Percentiles rank a stretch among this genome's conserved stretches.
Conservation (phyloP, 2,113 vertebrate genomes). For the Phalacrocorax carbo region DNA sequence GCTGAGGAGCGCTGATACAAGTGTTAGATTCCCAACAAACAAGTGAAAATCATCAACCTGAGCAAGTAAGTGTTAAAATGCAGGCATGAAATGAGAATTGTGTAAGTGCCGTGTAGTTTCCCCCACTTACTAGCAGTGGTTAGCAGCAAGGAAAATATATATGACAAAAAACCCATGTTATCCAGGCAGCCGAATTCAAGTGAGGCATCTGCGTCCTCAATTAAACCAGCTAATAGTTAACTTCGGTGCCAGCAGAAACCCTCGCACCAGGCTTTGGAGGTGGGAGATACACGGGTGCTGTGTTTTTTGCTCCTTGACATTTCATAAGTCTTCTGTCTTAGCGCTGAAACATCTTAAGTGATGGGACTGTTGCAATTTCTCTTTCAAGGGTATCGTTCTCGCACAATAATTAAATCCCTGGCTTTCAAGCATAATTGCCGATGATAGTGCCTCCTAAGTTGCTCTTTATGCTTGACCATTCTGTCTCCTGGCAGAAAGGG, state of each 20-base stretch:
- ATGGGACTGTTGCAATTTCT: background rate
- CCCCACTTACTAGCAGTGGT: background rate
- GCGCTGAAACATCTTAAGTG: background rate
- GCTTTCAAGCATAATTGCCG: background rate
- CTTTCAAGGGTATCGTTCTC: slow-evolving; percentile 26
- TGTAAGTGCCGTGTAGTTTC: background rate
- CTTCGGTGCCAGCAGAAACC: background rate
- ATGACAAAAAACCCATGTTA: background rate
- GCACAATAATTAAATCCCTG: slow-evolving; percentile 33
- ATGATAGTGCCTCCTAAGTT: background rate
- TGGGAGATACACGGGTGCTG: background rate
- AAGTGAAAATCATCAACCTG: background rate
- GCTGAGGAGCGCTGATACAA: accelerated
- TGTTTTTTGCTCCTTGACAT: background rate
- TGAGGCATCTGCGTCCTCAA: background rate
- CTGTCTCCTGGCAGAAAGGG: background rate
- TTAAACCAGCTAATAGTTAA: background rate
- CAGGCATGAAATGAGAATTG: background rate
- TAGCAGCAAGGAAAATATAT: background rate
- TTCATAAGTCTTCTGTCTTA: background rate
- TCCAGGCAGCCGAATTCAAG: background rate
- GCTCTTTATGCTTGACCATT: background rate
- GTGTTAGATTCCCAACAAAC: background rate
- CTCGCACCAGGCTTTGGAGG: background rate
- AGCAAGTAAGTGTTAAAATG: background rate